A percentile compares a stretch with the other conserved stretches of the same genome.
Evolutionary conservation across 2,797 vertebrate species (phyloP).

Genomic region (Coendou prehensilis): DNA sequence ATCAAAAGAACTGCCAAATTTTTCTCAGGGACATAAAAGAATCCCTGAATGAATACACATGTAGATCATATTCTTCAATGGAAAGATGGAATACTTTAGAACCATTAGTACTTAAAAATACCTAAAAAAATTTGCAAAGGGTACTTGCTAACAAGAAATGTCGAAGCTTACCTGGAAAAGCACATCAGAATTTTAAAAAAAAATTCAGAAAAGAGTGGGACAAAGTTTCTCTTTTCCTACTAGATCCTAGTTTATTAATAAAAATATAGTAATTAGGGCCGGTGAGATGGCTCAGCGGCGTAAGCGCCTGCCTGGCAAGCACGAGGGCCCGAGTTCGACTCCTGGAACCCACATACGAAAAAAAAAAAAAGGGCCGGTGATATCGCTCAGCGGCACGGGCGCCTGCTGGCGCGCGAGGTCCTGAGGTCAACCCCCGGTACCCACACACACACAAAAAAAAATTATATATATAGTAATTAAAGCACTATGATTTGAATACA

Average conservation of each 20-base stretch:
- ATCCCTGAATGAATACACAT: neutral
- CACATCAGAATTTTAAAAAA: neutral
- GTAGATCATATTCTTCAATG: neutral
- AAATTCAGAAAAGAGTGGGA: neutral
- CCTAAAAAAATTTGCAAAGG: neutral
- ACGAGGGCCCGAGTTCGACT: no score
- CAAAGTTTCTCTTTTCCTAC: neutral
- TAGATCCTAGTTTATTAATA: neutral
- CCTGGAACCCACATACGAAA: no score
- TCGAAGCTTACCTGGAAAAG: neutral
- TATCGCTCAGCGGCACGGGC: no score
- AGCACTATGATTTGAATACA: slow-evolving; percentile 37
- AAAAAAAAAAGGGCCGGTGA: no score
- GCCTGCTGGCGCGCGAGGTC: no score
- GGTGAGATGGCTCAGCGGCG: no score
- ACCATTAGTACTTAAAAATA: neutral
- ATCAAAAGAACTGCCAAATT: neutral
- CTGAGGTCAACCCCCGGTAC: no score
- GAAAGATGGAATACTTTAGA: slow-evolving; percentile 23
- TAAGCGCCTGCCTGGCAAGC: no score
- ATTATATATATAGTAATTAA: neutral
- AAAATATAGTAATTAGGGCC: neutral
- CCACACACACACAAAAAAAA: no score
- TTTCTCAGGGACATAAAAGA: slow-evolving; percentile 34
- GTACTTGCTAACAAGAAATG: slow-evolving; percentile 17